phyloP scores from a whole-genome alignment of 2,888 invertebrate species.

The Sialis fuliginosa region DNA sequence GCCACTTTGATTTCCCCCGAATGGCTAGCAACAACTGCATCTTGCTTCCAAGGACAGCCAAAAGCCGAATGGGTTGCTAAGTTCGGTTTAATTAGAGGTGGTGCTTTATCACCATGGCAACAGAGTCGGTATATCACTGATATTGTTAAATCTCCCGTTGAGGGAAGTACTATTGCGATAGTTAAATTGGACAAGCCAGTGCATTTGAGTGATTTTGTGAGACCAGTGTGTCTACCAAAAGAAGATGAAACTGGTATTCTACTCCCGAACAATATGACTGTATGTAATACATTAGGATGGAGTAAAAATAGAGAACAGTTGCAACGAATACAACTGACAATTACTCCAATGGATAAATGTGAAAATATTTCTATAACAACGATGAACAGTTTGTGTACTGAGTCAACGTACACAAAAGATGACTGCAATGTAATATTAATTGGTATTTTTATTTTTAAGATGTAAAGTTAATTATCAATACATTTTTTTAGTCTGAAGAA shows the following conservation, averaged over 20 bases:
- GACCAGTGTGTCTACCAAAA: constrained; percentile 62
- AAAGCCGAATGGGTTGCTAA: constrained; percentile 76
- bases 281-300: constrained; percentile 78
- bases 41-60: constrained; percentile 74
- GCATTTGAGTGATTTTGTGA: constrained; percentile 61
- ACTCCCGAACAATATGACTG: constrained; percentile 20
- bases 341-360: constrained; percentile 62
- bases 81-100: constrained; percentile 56
- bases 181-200: constrained; percentile 63
- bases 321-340: constrained; percentile 60
- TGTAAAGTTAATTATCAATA: too few species aligned
- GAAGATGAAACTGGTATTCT: constrained; percentile 20
- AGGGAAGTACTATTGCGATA: constrained; percentile 70
- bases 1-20: constrained; percentile 64
- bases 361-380: constrained; percentile 74
- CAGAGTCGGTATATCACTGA: constrained; percentile 69
- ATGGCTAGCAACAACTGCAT: constrained; percentile 75
- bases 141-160: constrained; percentile 77
- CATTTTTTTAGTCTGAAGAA: constrained; percentile 55
- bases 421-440: constrained; percentile 51
- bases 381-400: constrained; percentile 68
- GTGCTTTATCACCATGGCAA: constrained; percentile 72
- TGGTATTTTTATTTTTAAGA: too few species aligned
- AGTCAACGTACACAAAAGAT: constrained; percentile 57
- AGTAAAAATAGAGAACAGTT: constrained; percentile 65